phyloP scores from a whole-genome alignment of 2,113 vertebrate species.

The Percina caprodes region DNA sequence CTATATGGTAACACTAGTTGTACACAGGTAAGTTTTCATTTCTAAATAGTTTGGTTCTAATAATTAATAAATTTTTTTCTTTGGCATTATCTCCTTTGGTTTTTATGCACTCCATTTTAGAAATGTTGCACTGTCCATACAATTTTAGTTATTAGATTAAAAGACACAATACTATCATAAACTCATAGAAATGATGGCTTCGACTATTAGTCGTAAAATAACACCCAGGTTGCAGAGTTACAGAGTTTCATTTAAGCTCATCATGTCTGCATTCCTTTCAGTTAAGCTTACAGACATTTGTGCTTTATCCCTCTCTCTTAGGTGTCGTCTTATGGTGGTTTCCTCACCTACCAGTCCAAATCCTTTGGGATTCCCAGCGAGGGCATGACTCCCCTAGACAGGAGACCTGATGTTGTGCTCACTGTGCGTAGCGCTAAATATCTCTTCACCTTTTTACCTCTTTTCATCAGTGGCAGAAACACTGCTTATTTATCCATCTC shows the following conservation, averaged over 20 bases:
- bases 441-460: neutral
- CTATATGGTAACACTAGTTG: neutral
- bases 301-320: conserved; percentile 56
- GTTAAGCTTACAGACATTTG: conserved; percentile 3
- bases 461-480: neutral
- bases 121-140: neutral
- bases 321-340: conserved; percentile 96
- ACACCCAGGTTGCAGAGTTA: neutral
- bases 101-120: neutral
- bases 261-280: neutral
- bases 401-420: conserved; percentile 87
- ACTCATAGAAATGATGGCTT: neutral
- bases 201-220: neutral
- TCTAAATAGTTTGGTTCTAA: neutral
- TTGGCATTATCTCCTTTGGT: neutral
- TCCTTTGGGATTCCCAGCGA: conserved; percentile 94
- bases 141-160: neutral
- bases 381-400: conserved; percentile 89
- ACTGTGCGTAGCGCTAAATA: conserved; percentile 80
- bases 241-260: neutral
- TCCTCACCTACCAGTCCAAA: conserved; percentile 92
- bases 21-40: neutral
- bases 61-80: too few relatives aligned
- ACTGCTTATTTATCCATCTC: neutral
- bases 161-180: neutral